A percentile compares a stretch with the other conserved stretches of the same genome.
Evolutionary conservation across 2,888 invertebrate species (phyloP).

Genomic region (Microctonus brassicae): DNA sequence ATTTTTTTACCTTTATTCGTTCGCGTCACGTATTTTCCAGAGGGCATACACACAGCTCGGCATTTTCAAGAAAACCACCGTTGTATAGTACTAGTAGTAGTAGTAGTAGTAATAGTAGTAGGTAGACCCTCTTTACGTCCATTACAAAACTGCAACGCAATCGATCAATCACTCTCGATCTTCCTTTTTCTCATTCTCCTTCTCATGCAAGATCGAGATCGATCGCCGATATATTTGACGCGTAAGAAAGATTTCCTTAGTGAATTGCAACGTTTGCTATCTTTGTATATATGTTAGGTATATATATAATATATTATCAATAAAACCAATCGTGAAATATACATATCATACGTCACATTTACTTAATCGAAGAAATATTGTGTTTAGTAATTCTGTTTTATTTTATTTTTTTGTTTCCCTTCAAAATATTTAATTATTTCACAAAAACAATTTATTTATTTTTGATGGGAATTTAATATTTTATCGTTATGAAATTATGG

Average conservation of each 20-base stretch:
- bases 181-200: too few species aligned
- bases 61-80: not conserved
- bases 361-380: not conserved
- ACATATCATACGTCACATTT: not conserved
- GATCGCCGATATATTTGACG: slow-evolving; percentile 13
- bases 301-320: not conserved
- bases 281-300: not conserved
- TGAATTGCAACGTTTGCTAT: not conserved
- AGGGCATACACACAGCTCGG: not conserved
- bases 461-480: not conserved
- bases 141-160: not conserved
- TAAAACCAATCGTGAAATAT: not conserved
- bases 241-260: not conserved
- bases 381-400: too few species aligned
- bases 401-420: too few species aligned
- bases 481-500: not conserved
- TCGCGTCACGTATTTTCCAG: not conserved
- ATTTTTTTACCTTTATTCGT: not conserved
- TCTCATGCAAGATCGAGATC: not conserved
- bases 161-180: not conserved
- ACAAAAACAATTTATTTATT: not conserved
- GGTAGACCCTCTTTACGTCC: not conserved
- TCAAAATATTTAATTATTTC: too few species aligned
- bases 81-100: too few species aligned
- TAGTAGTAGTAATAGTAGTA: too few species aligned